Evolutionary conservation across 2,113 vertebrate genomes (phyloP), one percentile per base, ranked within the genome.

Genomic region (Osmerus eperlanus): DNA sequence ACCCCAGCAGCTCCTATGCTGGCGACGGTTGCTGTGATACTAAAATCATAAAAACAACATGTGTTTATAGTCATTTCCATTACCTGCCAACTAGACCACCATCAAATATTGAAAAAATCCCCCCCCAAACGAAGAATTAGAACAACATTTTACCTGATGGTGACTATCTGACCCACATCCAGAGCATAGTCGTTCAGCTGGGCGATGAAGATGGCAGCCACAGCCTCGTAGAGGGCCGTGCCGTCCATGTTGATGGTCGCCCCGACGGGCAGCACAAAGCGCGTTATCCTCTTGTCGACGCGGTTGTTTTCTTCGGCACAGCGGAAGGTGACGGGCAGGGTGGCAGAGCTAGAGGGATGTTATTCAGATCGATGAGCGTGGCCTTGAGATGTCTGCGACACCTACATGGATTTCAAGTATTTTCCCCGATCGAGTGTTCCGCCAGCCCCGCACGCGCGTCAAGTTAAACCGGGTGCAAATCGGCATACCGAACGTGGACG

Each of bases 241-340:
- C 96, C 97, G 0, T 99, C 97, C 97, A 99, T 99, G 91, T 99
- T 99, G 78, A 99, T 98, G 53, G 97, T 99, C 74, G 97, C 97
- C 8, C 97, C 97, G 1, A 99, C 96, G 0, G 97, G 97, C 65
- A 99, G 88, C 76, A 99, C 95, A 0, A 99, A 99, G 75, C 97
- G 94, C 0, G 97, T 99, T 89, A 99, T 98, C 73, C 97, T 92
- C 85, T 95, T 98, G 90, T 99, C 97, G 0, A 99, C 89, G 0
- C 73, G 77, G 71, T 98, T 98, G 82, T 98, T 98, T 69, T 98
- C 96, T 87, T 99, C 97, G 0, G 95, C 93, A 73, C 97, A 99
- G 65, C 94, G 95, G 89, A 99, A 98, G n/a, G 97, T 99, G 80
- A 99, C 92, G 1, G 97, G 97, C 83, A 99, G 89, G 25, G 97